Evolutionary conservation across 2,797 vertebrate genomes (phyloP), one percentile per base, ranked within the genome.

Genomic region (Sus cebifrons): DNA sequence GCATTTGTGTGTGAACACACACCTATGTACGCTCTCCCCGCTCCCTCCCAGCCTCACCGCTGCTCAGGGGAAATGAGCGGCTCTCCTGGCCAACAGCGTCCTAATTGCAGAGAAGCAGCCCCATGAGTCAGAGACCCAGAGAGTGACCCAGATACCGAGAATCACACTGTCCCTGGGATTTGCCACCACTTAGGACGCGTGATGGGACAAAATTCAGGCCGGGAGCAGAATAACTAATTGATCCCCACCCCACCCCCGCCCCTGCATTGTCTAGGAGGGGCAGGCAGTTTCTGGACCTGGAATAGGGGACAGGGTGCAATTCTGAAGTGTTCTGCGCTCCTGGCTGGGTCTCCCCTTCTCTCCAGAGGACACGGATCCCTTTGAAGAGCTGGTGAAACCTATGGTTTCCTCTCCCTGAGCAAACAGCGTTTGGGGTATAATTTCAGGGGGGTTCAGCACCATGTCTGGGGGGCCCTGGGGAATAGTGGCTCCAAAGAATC

Each of bases 101-200:
- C 67, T 67, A 2, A 84, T 49, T 58, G 74, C n/a, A 56, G 82
- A 82, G 74, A 94, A 84, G 97, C 97, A 93, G 88, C 95, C 95
- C 64, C 68, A 89, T 8, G 96, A 93, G 96, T 98, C 97, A 8
- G 77, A 97, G 97, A 97, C 93, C 98, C 89, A 77, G 96, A 23
- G 96, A 32, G 67, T 96, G 97, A 98, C 98, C 98, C 98, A 98
- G 98, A 97, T 98, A 96, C 5, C 0, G 32, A 82, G 5, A 92
- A 86, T 88, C 98, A 81, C 3, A 44, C 87, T n/a, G 73, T 56
- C 82, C 8, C 23, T 7, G 90, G 96, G 89, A 89, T 97, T 67
- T 89, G 94, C 73, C 91, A 92, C 82, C 1, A 7, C 36, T 4
- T 49, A n/a, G 95, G 96, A 92, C 23, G 71, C 71, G 78, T 54